Percentiles rank a stretch among this genome's conserved stretches.
phyloP scores from a whole-genome alignment of 1,140 invertebrate genomes.

The Stegodyphus dumicola region DNA sequence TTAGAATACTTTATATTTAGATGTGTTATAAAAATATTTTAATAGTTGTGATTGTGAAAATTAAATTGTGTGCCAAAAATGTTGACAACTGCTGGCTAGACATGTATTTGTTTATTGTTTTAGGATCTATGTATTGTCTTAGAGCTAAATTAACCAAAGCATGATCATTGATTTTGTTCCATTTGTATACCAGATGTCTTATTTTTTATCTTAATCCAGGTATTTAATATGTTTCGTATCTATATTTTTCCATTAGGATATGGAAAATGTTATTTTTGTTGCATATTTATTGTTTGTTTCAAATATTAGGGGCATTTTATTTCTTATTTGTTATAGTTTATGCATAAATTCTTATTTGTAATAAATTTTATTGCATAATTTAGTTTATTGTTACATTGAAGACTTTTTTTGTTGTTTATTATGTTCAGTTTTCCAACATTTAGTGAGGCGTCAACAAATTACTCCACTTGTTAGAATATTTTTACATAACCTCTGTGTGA shows the following conservation, averaged over 20 bases:
- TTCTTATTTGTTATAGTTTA: background rate
- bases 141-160: too few species aligned
- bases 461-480: slow-evolving; percentile 8
- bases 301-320: background rate
- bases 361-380: background rate
- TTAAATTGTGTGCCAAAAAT: slow-evolving; percentile 8
- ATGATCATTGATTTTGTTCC: too few species aligned
- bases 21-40: too few species aligned
- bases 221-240: background rate
- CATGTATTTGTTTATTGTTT: background rate
- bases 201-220: slow-evolving; percentile 10
- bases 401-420: too few species aligned
- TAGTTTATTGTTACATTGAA: too few species aligned
- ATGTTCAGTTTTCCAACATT: background rate
- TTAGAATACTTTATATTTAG: too few species aligned
- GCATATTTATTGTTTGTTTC: slow-evolving; percentile 10
- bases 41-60: too few species aligned
- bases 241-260: background rate
- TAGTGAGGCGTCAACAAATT: background rate
- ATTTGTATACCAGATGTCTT: background rate
- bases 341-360: background rate
- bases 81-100: slow-evolving; percentile 1
- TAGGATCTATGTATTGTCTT: background rate
- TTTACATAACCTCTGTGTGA: background rate
- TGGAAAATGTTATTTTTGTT: background rate